Evolutionary conservation across 2,113 vertebrate species (phyloP).

Genomic region (Fregetta grallaria): DNA sequence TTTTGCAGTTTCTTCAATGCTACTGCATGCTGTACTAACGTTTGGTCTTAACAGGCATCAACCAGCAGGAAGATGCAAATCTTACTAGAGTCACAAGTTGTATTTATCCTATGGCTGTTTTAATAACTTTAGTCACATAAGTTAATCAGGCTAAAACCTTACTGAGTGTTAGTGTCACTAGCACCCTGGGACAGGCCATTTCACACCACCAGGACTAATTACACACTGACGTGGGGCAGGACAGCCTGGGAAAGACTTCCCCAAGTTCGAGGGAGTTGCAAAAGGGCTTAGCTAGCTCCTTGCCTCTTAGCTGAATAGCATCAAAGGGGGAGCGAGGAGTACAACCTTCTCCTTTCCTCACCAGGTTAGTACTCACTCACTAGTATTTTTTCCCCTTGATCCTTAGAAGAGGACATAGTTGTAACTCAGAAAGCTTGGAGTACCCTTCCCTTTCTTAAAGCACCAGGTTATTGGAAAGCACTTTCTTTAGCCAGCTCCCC

Average conservation of each 20-base stretch:
- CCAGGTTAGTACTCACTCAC: not conserved
- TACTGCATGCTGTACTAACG: not conserved
- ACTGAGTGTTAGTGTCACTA: not conserved
- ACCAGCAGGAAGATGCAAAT: not conserved
- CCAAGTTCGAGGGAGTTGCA: not conserved
- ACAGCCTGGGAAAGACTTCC: not conserved
- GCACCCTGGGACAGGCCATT: not conserved
- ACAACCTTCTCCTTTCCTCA: not conserved
- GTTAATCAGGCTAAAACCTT: not conserved
- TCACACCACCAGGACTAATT: not conserved
- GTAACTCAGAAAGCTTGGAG: not conserved
- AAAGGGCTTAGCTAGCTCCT: not conserved
- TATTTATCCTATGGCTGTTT: not conserved
- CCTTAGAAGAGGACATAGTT: not conserved
- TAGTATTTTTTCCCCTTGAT: not conserved
- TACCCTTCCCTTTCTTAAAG: not conserved
- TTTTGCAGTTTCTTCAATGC: not conserved
- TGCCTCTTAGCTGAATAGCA: not conserved
- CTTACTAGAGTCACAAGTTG: not conserved
- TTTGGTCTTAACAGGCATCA: not conserved
- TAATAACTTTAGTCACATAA: not conserved
- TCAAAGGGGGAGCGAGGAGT: not conserved
- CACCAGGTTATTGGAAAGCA: not conserved
- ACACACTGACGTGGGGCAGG: not conserved
- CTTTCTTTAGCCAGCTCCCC: not conserved